These are phyloP conservation scores for Tupaia chinensis DNA, from an alignment of 2,113 vertebrate species.

Conservation along the genomic window DNA sequence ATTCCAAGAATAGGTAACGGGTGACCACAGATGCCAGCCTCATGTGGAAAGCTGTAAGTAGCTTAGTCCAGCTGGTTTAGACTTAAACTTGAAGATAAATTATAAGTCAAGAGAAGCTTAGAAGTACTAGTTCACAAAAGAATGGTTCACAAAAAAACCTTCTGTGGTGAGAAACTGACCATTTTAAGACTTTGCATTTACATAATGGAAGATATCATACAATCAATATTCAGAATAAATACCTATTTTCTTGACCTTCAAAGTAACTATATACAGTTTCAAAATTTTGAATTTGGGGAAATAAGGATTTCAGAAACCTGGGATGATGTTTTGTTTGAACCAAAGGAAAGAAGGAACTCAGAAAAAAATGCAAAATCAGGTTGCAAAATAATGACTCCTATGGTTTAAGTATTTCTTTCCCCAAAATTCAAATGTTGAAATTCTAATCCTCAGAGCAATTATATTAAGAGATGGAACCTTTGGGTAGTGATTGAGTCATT, in stretches of 20 bases:
- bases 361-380: neutral
- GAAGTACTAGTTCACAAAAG: neutral
- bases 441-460: neutral
- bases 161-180: neutral
- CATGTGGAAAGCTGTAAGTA: neutral
- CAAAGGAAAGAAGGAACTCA: neutral
- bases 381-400: neutral
- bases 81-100: slow-evolving; percentile 25
- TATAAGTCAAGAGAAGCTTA: neutral
- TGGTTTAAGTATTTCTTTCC: neutral
- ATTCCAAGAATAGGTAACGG: neutral
- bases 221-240: slow-evolving; percentile 16
- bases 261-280: neutral
- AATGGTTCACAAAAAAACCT: neutral
- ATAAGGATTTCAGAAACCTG: slow-evolving; percentile 16
- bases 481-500: neutral
- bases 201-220: neutral
- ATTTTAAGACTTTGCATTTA: neutral
- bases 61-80: neutral
- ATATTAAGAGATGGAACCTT: neutral
- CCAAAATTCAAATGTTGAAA: neutral
- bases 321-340: neutral
- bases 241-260: neutral
- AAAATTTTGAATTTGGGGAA: slow-evolving; percentile 46
- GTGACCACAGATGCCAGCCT: neutral